Conservation (phyloP, 1,140 invertebrate species). For the Oedothorax gibbosus region DNA sequence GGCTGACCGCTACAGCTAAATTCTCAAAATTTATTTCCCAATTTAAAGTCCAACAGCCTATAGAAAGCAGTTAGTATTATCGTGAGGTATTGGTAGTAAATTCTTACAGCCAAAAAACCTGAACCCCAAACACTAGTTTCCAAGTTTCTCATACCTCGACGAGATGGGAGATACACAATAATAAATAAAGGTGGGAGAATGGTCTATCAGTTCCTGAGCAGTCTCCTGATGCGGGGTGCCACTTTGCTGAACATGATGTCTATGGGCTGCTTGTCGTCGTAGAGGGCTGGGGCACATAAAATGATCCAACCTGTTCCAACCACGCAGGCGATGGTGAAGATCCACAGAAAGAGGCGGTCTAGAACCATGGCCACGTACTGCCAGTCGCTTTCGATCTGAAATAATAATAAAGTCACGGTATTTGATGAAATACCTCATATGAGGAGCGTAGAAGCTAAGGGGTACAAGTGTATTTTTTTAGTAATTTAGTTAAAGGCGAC, state of each 20-base stretch:
- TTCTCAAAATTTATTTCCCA: too few relatives aligned
- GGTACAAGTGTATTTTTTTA: background rate
- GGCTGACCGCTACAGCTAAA: too few relatives aligned
- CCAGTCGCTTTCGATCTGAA: constrained; percentile 63
- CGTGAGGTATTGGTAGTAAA: too few relatives aligned
- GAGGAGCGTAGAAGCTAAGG: background rate
- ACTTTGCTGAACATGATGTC: constrained; percentile 86
- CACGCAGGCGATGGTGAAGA: constrained; percentile 94
- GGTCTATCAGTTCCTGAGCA: constrained; percentile 33
- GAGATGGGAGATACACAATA: too few relatives aligned
- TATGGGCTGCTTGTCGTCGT: constrained; percentile 88
- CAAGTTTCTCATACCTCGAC: too few relatives aligned
- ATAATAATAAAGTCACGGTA: background rate
- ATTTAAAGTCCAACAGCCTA: too few relatives aligned
- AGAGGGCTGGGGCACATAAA: constrained; percentile 93
- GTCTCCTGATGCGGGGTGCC: constrained; percentile 68
- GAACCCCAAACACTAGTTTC: too few relatives aligned
- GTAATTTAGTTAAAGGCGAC: background rate
- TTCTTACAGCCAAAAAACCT: too few relatives aligned
- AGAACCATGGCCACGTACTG: constrained; percentile 64
- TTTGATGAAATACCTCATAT: background rate
- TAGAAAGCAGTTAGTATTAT: too few relatives aligned
- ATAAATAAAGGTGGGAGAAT: background rate
- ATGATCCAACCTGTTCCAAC: constrained; percentile 93
- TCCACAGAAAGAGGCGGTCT: constrained; percentile 87